Base-by-base conservation (phyloP, 1,140 invertebrate species). In the Paraescarpia echinospica region DNA sequence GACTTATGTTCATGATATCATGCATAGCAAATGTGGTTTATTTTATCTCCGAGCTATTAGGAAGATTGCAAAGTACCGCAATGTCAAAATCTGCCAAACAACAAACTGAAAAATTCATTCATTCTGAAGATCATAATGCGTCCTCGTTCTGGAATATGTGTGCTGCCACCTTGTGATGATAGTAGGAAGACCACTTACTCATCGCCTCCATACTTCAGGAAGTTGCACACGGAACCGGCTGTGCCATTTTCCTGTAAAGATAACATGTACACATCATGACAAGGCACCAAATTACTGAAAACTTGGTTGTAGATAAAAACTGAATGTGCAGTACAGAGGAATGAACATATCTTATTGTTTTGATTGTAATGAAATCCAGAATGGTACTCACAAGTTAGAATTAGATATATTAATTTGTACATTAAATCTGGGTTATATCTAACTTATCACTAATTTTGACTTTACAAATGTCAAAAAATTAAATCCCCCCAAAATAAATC, bases 171-270 rank as follows among this genome's bases (percentile, higher is more conserved):
- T 77, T 14, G 59, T 77, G 27, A 0, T 77, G 22, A 31, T 31
- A 77, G 59, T 77, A 77, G 9, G 18, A 27, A 12, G 27, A 1
- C 35, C 89, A 95, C 95, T 94, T 95, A 96, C 95, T 96, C 94
- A 92, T 95, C 94, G 77, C 94, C 95, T 22, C 95, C 96, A 93
- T 96, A 96, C 92, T 95, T 95, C 9, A 96, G 94, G 94, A 96
- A 96, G 34, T 95, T 95, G 94, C 96, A 96, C 14, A 95, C 93
- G 1, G 94, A 93, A 27, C 95, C 95, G 41, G 94, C 90, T 4
- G 94, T 94, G 14, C 91, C 41, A 34, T 92, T 92, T 27, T 89
- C 89, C 92, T 93, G 41, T 14, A n/a, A 35, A 77, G 48, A 89
- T 22, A 91, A 93, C 18, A 90, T 90, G n/a, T 34, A 33, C 8